Percentiles rank a stretch among this genome's conserved stretches.
phyloP scores from a whole-genome alignment of 2,797 vertebrate genomes.

The Lepidocolaptes lacrymiger region DNA sequence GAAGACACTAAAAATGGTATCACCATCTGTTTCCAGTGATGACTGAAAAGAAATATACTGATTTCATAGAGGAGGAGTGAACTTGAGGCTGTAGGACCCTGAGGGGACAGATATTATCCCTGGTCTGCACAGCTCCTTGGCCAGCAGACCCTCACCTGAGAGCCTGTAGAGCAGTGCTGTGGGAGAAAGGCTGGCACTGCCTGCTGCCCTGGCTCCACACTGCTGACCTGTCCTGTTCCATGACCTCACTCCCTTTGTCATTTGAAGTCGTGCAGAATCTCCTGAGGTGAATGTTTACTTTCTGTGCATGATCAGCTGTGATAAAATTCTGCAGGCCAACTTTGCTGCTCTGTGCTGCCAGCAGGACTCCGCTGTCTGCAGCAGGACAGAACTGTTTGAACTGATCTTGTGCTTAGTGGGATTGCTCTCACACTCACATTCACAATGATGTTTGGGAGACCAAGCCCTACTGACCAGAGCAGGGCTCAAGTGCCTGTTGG shows the following conservation, averaged over 20 bases:
- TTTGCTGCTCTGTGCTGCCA: background rate
- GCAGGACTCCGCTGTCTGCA: background rate
- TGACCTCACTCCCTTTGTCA: background rate
- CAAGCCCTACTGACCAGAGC: background rate
- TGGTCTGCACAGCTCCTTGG: background rate
- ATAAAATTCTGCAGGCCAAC: background rate
- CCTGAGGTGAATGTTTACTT: background rate
- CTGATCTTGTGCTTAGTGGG: background rate
- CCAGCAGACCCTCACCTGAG: background rate
- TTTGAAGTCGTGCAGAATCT: background rate
- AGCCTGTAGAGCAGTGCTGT: background rate
- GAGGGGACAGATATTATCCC: background rate
- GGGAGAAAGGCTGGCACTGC: background rate
- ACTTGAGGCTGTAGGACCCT: background rate
- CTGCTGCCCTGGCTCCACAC: background rate
- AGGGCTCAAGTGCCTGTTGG: too few species aligned
- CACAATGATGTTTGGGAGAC: background rate
- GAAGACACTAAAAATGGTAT: slow-evolving; percentile 1
- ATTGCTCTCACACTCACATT: background rate
- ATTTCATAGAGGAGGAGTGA: background rate
- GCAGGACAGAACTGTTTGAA: background rate
- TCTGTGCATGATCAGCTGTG: background rate
- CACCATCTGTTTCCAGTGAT: slow-evolving; percentile 21
- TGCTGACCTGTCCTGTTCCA: background rate
- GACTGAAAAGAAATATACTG: background rate